phyloP scores from a whole-genome alignment of 2,888 invertebrate genomes.

The Halictus quadricinctus region DNA sequence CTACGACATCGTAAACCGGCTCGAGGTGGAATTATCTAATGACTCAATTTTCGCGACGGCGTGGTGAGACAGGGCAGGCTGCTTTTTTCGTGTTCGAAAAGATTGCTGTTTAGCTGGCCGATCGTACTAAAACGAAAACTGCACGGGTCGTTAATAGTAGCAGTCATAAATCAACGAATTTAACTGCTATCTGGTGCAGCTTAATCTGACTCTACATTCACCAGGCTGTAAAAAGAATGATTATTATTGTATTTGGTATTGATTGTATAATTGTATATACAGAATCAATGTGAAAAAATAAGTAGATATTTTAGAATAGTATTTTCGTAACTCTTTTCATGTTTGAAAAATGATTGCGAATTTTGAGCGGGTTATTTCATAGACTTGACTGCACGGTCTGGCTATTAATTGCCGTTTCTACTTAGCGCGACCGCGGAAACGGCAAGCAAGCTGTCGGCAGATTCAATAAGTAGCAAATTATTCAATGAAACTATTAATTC shows the following conservation, averaged over 20 bases:
- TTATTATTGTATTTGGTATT: too few species aligned
- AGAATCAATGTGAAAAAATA: too few species aligned
- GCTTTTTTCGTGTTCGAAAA: too few species aligned
- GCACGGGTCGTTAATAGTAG: neutral
- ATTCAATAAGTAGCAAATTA: neutral
- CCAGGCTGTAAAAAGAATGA: neutral
- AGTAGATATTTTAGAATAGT: too few species aligned
- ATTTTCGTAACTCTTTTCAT: too few species aligned
- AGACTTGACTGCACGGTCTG: neutral
- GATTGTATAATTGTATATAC: too few species aligned
- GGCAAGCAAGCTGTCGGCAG: neutral
- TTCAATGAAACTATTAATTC: too few species aligned
- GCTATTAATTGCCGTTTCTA: neutral
- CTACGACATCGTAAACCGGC: conserved; percentile 13
- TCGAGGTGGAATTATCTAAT: conserved; percentile 12
- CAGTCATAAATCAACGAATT: neutral
- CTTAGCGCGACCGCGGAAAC: neutral
- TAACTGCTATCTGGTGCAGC: neutral
- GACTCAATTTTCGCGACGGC: conserved; percentile 29
- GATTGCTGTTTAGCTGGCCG: neutral
- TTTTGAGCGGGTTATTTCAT: neutral
- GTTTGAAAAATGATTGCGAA: neutral
- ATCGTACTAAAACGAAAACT: neutral
- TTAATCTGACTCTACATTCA: neutral
- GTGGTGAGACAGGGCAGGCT: too few species aligned